Evolutionary conservation across 2,888 invertebrate genomes (phyloP).

Genomic region (Diadegma fenestrale): DNA sequence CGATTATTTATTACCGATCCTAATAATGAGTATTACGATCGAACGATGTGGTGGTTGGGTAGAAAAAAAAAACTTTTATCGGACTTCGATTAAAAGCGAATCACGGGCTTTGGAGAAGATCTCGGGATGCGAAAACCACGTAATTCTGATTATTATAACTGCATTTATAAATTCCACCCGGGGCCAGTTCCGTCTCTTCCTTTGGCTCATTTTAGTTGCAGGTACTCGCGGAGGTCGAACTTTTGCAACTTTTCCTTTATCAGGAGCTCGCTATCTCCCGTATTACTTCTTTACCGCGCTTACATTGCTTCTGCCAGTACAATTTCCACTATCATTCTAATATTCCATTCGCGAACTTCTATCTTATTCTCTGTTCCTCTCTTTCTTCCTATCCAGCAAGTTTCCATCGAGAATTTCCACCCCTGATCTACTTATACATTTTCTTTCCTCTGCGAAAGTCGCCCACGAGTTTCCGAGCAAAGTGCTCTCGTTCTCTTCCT

Average conservation of each 20-base stretch:
- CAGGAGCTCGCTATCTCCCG: slow-evolving; percentile 68
- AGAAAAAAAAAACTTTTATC: slow-evolving; percentile 53
- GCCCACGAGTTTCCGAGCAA: slow-evolving; percentile 51
- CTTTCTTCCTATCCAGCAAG: slow-evolving; percentile 48
- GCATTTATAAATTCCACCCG: slow-evolving; percentile 67
- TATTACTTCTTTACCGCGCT: slow-evolving; percentile 59
- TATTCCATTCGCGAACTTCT: slow-evolving; percentile 62
- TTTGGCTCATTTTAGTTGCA: slow-evolving; percentile 28
- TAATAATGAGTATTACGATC: slow-evolving; percentile 6
- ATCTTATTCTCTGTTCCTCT: slow-evolving; percentile 22
- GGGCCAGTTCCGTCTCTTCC: slow-evolving; percentile 42
- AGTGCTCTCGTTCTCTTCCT: slow-evolving; percentile 57
- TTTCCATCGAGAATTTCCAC: slow-evolving; percentile 68
- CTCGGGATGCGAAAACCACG: slow-evolving; percentile 48
- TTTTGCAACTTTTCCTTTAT: slow-evolving; percentile 67
- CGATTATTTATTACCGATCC: neutral
- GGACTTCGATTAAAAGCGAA: slow-evolving; percentile 67
- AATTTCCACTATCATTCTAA: slow-evolving; percentile 68
- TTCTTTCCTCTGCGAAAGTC: slow-evolving; percentile 54
- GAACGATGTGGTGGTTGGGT: neutral
- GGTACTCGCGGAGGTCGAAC: slow-evolving; percentile 54
- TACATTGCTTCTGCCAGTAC: slow-evolving; percentile 65
- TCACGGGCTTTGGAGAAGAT: slow-evolving; percentile 61
- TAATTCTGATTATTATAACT: slow-evolving; percentile 69
- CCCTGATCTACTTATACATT: slow-evolving; percentile 68